Evolutionary conservation across 2,797 vertebrate genomes (phyloP).

Genomic region (Chiloscyllium punctatum): DNA sequence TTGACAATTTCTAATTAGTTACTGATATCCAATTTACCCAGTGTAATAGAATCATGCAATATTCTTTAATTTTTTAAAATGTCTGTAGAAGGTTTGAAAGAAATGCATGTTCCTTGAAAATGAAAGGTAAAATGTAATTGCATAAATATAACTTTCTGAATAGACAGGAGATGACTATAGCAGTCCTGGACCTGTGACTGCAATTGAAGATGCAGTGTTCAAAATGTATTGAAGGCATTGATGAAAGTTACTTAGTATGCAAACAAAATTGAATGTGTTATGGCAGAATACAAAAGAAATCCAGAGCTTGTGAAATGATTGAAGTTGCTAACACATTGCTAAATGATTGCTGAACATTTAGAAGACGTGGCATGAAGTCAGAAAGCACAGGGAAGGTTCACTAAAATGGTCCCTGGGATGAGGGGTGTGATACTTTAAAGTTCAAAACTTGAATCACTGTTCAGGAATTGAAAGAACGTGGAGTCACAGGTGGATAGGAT

Average conservation of each 20-base stretch:
- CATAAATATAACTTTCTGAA: neutral
- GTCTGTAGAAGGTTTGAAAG: neutral
- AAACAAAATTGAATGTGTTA: neutral
- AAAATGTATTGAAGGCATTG: neutral
- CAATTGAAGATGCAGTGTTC: neutral
- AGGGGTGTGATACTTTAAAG: too few species aligned
- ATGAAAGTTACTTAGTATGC: neutral
- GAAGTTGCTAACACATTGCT: neutral
- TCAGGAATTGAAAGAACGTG: too few species aligned
- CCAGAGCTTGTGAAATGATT: neutral
- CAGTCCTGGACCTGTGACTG: neutral
- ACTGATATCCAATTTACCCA: neutral
- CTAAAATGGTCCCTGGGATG: too few species aligned
- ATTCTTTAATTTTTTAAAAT: neutral
- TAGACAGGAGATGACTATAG: neutral
- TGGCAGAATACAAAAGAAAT: neutral
- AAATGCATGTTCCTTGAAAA: neutral
- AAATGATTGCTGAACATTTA: neutral
- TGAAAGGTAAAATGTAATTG: neutral
- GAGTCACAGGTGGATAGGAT: too few species aligned
- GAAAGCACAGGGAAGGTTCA: neutral
- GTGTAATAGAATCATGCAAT: neutral
- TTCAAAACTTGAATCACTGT: too few species aligned
- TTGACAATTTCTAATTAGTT: neutral
- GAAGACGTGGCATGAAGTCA: neutral